These are phyloP conservation scores for Globicephala melas DNA, from an alignment of 2,113 vertebrate species.

Conservation along the genomic window DNA sequence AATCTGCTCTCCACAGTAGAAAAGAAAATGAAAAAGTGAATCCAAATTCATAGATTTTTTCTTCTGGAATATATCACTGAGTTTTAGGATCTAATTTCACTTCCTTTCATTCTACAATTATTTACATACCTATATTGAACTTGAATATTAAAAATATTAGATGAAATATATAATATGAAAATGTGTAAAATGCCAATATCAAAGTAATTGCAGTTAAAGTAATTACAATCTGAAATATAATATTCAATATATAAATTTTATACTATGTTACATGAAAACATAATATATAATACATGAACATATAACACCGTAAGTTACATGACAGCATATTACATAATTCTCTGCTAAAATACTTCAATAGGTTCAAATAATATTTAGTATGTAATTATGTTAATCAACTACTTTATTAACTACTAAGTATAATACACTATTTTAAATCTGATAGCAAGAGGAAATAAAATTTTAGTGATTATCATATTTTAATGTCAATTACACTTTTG, in stretches of 20 bases:
- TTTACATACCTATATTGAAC: background rate
- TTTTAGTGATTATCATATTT: background rate
- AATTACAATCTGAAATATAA: background rate
- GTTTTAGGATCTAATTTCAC: background rate
- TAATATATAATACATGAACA: background rate
- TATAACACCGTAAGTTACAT: background rate
- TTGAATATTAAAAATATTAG: background rate
- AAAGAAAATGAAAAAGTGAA: background rate
- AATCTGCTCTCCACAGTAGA: background rate
- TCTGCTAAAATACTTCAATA: background rate
- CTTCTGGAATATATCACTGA: background rate
- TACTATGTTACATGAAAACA: background rate
- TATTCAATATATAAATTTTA: background rate
- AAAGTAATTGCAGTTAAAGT: background rate
- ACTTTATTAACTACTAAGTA: background rate
- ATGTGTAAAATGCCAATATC: background rate
- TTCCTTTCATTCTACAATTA: background rate
- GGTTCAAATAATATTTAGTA: background rate
- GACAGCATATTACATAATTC: background rate
- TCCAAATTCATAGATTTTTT: background rate
- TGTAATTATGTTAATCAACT: background rate
- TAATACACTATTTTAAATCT: background rate
- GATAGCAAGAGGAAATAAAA: background rate
- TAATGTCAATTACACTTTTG: background rate
- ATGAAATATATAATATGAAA: background rate